A percentile compares a stretch with the other conserved stretches of the same genome.
phyloP scores from a whole-genome alignment of 1,140 invertebrate species.

The Drosophila burlai region DNA sequence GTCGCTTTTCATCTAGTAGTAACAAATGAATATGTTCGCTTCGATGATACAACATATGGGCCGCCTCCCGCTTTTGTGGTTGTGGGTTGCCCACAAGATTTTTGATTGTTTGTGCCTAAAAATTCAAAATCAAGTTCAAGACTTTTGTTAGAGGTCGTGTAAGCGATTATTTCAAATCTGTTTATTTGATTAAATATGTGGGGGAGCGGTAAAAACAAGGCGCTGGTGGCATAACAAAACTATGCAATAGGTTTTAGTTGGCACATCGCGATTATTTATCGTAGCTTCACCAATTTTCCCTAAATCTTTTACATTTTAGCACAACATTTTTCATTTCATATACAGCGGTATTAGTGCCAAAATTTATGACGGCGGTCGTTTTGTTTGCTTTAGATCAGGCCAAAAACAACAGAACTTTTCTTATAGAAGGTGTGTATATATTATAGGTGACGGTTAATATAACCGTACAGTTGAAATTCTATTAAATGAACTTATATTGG shows the following conservation, averaged over 20 bases:
- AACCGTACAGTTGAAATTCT: not conserved
- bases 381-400: slow-evolving; percentile 34
- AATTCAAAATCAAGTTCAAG: slow-evolving; percentile 80
- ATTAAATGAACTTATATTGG: not conserved
- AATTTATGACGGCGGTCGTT: slow-evolving; percentile 51
- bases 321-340: slow-evolving; percentile 41
- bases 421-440: slow-evolving; percentile 12
- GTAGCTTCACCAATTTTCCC: slow-evolving; percentile 11
- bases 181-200: slow-evolving; percentile 30
- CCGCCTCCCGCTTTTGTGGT: not conserved
- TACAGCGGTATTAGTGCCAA: slow-evolving; percentile 69
- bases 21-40: slow-evolving; percentile 73
- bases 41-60: slow-evolving; percentile 53
- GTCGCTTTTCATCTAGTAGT: slow-evolving; percentile 59
- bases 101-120: slow-evolving; percentile 30
- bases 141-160: slow-evolving; percentile 48
- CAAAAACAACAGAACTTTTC: slow-evolving; percentile 43
- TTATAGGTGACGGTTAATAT: not conserved
- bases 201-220: not conserved
- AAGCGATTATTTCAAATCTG: slow-evolving; percentile 22
- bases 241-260: slow-evolving; percentile 24
- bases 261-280: slow-evolving; percentile 14
- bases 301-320: slow-evolving; percentile 41
- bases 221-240: not conserved
- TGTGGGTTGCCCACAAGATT: slow-evolving; percentile 20